phyloP scores from a whole-genome alignment of 2,888 invertebrate genomes.

The Drosophila flavopinicola region DNA sequence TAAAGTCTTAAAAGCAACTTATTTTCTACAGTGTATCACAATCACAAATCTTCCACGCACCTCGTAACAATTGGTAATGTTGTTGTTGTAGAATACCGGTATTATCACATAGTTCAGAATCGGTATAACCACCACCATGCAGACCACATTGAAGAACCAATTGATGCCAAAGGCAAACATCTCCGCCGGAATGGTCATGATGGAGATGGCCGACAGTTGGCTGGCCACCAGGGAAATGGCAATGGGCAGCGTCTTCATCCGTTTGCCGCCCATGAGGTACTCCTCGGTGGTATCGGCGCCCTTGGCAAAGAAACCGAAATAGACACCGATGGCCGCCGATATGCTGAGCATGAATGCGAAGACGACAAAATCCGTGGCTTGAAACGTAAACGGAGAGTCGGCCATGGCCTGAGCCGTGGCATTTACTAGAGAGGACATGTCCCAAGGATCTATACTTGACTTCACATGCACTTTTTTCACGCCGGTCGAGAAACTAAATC shows the following conservation, averaged over 20 bases:
- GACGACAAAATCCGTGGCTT: conserved; percentile 85
- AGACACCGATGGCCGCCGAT: conserved; percentile 87
- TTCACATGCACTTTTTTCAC: conserved; percentile 9
- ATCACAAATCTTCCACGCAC: conserved; percentile 66
- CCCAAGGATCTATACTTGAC: background rate
- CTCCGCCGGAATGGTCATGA: conserved; percentile 86
- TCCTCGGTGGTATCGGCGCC: conserved; percentile 85
- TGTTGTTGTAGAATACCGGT: conserved; percentile 85
- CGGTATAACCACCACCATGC: conserved; percentile 82
- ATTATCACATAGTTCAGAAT: conserved; percentile 83
- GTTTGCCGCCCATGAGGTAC: conserved; percentile 86
- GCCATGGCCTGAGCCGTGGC: conserved; percentile 30
- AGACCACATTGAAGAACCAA: conserved; percentile 83
- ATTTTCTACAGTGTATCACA: too few species aligned
- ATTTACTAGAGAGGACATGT: conserved; percentile 52
- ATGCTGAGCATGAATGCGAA: conserved; percentile 85
- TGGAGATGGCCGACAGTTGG: conserved; percentile 86
- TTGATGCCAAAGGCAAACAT: conserved; percentile 85
- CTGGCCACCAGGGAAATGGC: conserved; percentile 87
- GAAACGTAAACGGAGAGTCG: conserved; percentile 73
- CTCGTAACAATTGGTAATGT: conserved; percentile 85
- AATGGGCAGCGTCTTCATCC: conserved; percentile 87
- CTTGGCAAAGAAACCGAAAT: conserved; percentile 86
- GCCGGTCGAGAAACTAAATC: conserved; percentile 12
- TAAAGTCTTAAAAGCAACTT: too few species aligned